phyloP scores from a whole-genome alignment of 2,113 vertebrate species.

The Calidris pygmaea region DNA sequence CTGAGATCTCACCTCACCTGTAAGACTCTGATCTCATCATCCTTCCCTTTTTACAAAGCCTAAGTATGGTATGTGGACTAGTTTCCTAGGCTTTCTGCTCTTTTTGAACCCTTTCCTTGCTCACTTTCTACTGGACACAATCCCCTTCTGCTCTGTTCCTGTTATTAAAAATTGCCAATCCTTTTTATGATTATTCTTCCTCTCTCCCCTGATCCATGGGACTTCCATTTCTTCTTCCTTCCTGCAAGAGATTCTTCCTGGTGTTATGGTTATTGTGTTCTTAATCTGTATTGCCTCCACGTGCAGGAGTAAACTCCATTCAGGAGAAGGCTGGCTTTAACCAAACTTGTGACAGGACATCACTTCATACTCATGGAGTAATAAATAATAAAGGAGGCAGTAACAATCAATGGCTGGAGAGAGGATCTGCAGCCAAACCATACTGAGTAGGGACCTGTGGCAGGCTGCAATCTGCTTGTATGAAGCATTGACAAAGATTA shows the following conservation, averaged over 20 bases:
- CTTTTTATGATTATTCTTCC: background rate
- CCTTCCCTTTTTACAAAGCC: background rate
- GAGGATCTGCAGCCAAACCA: background rate
- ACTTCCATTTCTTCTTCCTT: background rate
- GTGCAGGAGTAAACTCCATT: background rate
- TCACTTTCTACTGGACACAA: background rate
- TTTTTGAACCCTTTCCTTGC: background rate
- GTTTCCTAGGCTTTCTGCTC: background rate
- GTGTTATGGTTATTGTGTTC: background rate
- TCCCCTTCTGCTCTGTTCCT: background rate
- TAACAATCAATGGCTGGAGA: rapidly evolving
- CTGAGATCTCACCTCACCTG: background rate
- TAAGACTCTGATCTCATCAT: background rate
- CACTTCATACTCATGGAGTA: background rate
- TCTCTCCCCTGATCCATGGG: background rate
- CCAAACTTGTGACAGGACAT: background rate
- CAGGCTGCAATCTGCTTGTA: background rate
- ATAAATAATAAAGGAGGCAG: background rate
- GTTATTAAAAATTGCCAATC: background rate
- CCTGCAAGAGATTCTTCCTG: background rate
- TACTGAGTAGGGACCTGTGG: background rate
- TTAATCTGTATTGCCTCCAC: background rate
- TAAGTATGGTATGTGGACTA: background rate
- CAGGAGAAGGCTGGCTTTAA: background rate
- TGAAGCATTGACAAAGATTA: background rate